A percentile compares a stretch with the other conserved stretches of the same genome.
Conservation (phyloP, 1,140 invertebrate genomes). For the Lerema accius region DNA sequence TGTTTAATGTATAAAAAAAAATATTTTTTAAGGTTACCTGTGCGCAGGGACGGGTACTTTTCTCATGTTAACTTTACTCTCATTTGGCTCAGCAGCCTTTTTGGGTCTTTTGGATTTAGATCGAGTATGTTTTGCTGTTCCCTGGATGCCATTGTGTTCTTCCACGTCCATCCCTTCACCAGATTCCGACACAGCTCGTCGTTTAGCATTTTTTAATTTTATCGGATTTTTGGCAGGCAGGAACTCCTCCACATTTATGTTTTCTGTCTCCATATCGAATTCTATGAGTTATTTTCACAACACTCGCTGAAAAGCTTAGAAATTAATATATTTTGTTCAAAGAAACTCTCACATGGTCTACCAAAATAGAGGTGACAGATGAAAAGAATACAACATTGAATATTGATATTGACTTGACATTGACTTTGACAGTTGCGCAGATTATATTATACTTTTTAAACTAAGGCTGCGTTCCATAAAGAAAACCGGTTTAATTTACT, state of each 20-base stretch:
- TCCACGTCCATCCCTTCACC: slow-evolving; percentile 85
- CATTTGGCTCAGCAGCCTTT: slow-evolving; percentile 81
- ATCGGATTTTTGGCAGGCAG: slow-evolving; percentile 78
- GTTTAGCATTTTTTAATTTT: slow-evolving; percentile 80
- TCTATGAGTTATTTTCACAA: slow-evolving; percentile 8
- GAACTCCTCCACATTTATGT: slow-evolving; percentile 84
- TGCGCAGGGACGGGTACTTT: slow-evolving; percentile 86
- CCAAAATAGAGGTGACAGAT: slow-evolving; percentile 39
- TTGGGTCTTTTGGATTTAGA: slow-evolving; percentile 81
- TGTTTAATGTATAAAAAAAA: no score
- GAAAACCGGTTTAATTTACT: no score
- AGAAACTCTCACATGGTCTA: slow-evolving; percentile 46
- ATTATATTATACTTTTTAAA: no score
- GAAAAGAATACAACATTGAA: slow-evolving; percentile 35
- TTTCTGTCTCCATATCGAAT: slow-evolving; percentile 72
- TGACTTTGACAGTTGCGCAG: not conserved
- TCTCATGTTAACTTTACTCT: slow-evolving; percentile 84
- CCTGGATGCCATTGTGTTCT: slow-evolving; percentile 85
- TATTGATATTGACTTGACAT: not conserved
- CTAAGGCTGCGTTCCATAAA: no score
- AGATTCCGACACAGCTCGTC: slow-evolving; percentile 76
- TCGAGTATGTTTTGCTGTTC: slow-evolving; percentile 76
- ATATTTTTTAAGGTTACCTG: slow-evolving; percentile 73
- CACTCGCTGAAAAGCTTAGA: slow-evolving; percentile 10
- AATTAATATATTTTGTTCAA: slow-evolving; percentile 29